A percentile compares a stretch with the other conserved stretches of the same genome.
These are phyloP conservation scores for Agelas oroides DNA, from an alignment of 37 sponge, comb jelly and placozoan genomes.

Conservation along the genomic window DNA sequence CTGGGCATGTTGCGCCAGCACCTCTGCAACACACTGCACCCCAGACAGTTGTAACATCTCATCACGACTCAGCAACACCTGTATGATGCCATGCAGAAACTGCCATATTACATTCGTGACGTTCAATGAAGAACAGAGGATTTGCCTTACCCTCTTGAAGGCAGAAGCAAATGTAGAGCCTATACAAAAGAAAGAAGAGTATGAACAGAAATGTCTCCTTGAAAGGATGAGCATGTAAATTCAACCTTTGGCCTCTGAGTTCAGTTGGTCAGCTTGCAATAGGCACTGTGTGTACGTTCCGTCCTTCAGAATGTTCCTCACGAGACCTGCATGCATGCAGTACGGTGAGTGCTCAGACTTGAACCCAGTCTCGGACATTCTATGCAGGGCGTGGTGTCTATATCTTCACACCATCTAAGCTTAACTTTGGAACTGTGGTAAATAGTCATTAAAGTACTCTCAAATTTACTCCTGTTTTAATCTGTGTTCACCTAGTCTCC, in stretches of 20 bases:
- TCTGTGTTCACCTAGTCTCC: no score
- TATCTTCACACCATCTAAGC: no score
- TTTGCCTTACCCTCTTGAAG: conserved; percentile 54
- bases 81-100: neutral
- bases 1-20: conserved; percentile 51
- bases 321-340: conserved; percentile 49
- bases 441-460: no score
- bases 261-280: conserved; percentile 53
- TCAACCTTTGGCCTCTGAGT: conserved; percentile 63
- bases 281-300: conserved; percentile 48
- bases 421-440: no score
- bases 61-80: conserved; percentile 73
- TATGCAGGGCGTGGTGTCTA: no score
- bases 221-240: neutral
- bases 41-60: conserved; percentile 57
- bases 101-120: neutral
- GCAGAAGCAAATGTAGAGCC: conserved; percentile 67
- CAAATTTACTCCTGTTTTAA: no score
- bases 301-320: conserved; percentile 37
- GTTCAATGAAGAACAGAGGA: neutral
- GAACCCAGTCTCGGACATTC: no score
- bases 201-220: neutral
- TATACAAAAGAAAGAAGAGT: neutral
- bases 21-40: conserved; percentile 63
- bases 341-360: no score